Conservation (phyloP, 2,888 invertebrate species). For the Sympetrum striolatum region DNA sequence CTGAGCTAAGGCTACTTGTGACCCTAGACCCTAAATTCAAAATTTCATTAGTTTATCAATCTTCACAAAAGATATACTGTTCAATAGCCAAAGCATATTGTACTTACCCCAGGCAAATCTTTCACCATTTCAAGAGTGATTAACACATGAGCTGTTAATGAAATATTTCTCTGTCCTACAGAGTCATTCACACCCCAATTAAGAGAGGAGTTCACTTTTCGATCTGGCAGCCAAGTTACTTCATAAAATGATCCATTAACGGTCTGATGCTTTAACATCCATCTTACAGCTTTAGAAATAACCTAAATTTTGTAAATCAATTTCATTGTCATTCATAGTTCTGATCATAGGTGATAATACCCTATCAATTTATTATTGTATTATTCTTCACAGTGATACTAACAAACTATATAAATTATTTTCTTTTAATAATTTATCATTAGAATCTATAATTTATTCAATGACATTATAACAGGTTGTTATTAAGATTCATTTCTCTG, state of each 20-base stretch:
- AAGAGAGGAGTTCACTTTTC: constrained; percentile 82
- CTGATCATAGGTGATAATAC: too few relatives aligned
- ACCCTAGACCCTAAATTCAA: constrained; percentile 68
- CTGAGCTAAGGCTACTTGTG: constrained; percentile 78
- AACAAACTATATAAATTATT: too few relatives aligned
- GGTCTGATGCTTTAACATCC: constrained; percentile 86
- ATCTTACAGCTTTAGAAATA: constrained; percentile 83
- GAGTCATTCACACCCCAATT: constrained; percentile 63
- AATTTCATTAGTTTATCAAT: constrained; percentile 16
- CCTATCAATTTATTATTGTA: too few relatives aligned
- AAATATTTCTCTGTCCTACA: constrained; percentile 78
- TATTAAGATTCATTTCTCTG: too few relatives aligned
- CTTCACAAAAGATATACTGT: constrained; percentile 47
- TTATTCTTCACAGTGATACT: too few relatives aligned
- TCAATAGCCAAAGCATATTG: constrained; percentile 42
- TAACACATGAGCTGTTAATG: constrained; percentile 91
- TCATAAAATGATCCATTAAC: constrained; percentile 89
- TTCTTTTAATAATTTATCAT: too few relatives aligned
- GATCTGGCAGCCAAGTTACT: constrained; percentile 83
- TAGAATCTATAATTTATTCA: too few relatives aligned
- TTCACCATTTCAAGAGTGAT: constrained; percentile 85
- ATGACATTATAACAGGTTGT: too few relatives aligned
- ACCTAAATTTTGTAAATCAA: constrained; percentile 56
- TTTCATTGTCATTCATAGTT: too few relatives aligned
- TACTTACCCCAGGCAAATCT: constrained; percentile 72